Base-by-base conservation (phyloP, 2,888 invertebrate species). In the Sesia bembeciformis region DNA sequence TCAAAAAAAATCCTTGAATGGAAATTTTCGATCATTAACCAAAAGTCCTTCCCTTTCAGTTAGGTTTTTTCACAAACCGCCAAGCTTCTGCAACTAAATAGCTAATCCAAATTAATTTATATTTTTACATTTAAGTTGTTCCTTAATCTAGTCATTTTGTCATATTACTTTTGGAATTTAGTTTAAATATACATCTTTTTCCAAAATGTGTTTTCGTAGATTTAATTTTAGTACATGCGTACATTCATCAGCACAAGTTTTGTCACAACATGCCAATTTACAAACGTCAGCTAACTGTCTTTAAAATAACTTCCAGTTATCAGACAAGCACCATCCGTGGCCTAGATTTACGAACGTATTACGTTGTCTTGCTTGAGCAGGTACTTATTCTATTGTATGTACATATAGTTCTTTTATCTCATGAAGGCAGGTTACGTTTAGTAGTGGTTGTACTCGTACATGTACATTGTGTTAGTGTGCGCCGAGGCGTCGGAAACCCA, bases 181-280 rank as follows among this genome's bases (percentile, higher is more conserved):
- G 60, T 67, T 60, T 57, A 72, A 78, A 81, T 81, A 80, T 74
- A 79, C 67, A 64, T 60, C 66, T 68, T 70, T 56, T 60, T 64
- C 70, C 64, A 54, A 60, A 62, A 56, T 70, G 76, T 78, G 68
- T 78, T 77, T 79, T 77, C 67, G 74, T 75, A 76, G 69, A 23
- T 72, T 67, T 63, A 58, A 56, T 54, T 53, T 59, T 55, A 58
- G 58, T 58, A 59, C 52, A 58, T 61, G 56, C 58, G 58, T 61
- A 62, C 57, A 62, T 69, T 71, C 66, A 74, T 74, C 73, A 80
- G 79, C 77, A 78, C 78, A 78, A 68, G 60, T 67, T 68, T 71
- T 74, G 73, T 66, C 63, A 59, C 60, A 59, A 62, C 60, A 67
- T 77, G 78, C 72, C 76, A 72, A 72, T 68, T 77, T 74, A 73